These are phyloP conservation scores for Junco hyemalis DNA, from an alignment of 2,113 vertebrate species.

Conservation along the genomic window DNA sequence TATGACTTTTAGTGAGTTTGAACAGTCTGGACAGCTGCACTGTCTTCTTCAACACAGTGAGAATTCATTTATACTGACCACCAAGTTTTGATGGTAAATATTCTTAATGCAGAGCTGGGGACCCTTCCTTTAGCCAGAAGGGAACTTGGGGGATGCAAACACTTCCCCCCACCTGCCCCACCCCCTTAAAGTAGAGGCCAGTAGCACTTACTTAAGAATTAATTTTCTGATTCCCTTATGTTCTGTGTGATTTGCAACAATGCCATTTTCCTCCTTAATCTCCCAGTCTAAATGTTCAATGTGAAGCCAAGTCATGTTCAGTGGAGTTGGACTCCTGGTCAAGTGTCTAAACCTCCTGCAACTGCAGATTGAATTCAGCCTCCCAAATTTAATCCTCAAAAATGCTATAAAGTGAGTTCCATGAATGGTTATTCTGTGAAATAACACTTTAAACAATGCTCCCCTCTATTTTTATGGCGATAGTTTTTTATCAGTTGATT, in stretches of 20 bases:
- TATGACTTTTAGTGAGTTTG: not conserved
- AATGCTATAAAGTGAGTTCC: not conserved
- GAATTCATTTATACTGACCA: not conserved
- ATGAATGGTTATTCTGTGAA: not conserved
- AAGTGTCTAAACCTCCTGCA: not conserved
- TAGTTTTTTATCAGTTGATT: not conserved
- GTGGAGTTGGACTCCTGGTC: not conserved
- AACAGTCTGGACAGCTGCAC: not conserved
- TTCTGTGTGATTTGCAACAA: not conserved
- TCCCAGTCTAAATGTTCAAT: not conserved
- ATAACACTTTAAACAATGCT: not conserved
- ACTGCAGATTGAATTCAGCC: not conserved
- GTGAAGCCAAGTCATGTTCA: not conserved
- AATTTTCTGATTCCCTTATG: not conserved
- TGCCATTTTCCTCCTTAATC: not conserved
- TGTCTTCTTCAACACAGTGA: not conserved
- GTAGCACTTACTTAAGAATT: not conserved
- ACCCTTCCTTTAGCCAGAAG: not conserved
- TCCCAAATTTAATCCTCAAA: not conserved
- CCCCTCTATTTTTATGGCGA: not conserved
- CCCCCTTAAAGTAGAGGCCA: not conserved
- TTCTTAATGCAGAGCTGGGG: not conserved
- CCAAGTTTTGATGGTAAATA: not conserved
- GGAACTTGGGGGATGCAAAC: not conserved
- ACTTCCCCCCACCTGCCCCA: fast-evolving